Base-by-base conservation (phyloP, 2,113 vertebrate genomes). In the Petroica traversi region DNA sequence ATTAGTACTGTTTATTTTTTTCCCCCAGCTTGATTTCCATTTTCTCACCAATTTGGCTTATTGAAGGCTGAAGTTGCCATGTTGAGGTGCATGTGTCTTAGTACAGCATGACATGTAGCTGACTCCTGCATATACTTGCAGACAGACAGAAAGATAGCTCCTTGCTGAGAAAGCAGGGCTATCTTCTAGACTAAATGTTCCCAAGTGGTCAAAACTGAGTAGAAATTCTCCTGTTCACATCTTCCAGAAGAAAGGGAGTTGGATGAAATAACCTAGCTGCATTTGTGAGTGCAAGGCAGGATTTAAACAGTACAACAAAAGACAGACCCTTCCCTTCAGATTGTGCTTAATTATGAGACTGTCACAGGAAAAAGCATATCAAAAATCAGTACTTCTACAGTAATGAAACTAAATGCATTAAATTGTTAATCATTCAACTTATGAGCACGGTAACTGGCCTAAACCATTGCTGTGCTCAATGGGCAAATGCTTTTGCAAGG, bases 91-190 rank as follows among this genome's bases (percentile, higher is more conserved):
- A 18, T 8, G 45, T 48, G 20, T 14, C 11, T 57, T 18, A 20
- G 41, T 3, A 19, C 6, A 43, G 12, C 0, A 0, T 73, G 36
- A 69, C 46, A 58, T 15, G 3, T 12, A 73, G 12, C 4, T 8
- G 2, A n/a, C 45, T 17, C 19, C 46, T 62, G 29, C 34, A 13
- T 25, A 5, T 38, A 31, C 41, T 73, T 74, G 20, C 48, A 77
- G 62, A 58, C 2, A 62, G 40, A 49, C 7, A 63, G 36, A 64
- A 51, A 25, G 13, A n/a, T n/a, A 41, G 28, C 5, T 85, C 22
- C 22, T 62, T 29, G 33, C 12, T 23, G 22, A 29, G 34, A 58
- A 89, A 72, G 8, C 24, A 43, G 12, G 7, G 7, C 12, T 57
- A 11, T 20, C 28, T 71, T 11, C 15, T 48, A 52, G 46, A 68